Conservation (phyloP, 2,888 invertebrate species). For the Harpalus rubripes region DNA sequence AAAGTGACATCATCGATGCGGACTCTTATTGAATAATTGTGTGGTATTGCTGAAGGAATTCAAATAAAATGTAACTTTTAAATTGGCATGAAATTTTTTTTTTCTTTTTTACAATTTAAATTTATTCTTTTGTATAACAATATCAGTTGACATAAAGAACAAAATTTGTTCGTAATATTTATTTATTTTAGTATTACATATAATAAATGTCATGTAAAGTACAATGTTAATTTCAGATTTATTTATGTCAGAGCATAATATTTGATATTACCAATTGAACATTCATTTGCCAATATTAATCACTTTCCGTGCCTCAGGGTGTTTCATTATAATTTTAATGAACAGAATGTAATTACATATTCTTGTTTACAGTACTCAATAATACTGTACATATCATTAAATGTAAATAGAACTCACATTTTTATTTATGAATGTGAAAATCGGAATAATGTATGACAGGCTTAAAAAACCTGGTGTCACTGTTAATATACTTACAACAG, state of each 20-base stretch:
- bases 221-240: neutral
- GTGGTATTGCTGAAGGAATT: too few species aligned
- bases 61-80: too few species aligned
- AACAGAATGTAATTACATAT: slow-evolving; percentile 26
- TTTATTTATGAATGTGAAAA: neutral
- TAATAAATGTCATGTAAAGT: neutral
- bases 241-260: neutral
- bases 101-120: too few species aligned
- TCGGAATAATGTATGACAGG: neutral
- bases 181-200: neutral
- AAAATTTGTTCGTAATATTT: too few species aligned
- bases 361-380: slow-evolving; percentile 18
- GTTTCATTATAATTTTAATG: slow-evolving; percentile 31
- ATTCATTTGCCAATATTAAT: slow-evolving; percentile 24
- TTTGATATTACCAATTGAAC: slow-evolving; percentile 11
- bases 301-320: neutral
- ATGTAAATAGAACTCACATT: neutral
- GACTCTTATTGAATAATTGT: too few species aligned
- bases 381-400: neutral
- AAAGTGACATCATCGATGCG: too few species aligned
- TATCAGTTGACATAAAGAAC: too few species aligned
- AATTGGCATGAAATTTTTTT: too few species aligned
- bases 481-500: too few species aligned
- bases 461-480: too few species aligned
- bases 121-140: too few species aligned